Evolutionary conservation across 2,113 vertebrate genomes (phyloP).

Genomic region (Podarcis muralis): DNA sequence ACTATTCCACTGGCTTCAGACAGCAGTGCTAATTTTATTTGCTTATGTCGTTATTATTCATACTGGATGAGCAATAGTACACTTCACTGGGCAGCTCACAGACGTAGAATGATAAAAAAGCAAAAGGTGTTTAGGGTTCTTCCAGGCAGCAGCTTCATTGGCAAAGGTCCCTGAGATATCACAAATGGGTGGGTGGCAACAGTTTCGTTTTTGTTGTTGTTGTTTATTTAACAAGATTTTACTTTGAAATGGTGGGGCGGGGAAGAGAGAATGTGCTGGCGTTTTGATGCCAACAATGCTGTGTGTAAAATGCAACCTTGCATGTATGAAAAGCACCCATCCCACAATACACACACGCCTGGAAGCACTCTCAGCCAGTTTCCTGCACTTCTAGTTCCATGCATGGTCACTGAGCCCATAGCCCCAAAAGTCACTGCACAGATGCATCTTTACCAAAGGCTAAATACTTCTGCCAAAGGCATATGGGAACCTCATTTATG

Average conservation of each 20-base stretch:
- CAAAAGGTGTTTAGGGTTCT: background rate
- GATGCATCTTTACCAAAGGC: background rate
- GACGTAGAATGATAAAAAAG: background rate
- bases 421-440: background rate
- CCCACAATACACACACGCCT: no score
- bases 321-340: no score
- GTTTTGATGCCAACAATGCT: no score
- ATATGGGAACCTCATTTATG: background rate
- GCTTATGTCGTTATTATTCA: background rate
- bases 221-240: no score
- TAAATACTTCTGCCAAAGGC: background rate
- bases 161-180: no score
- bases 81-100: background rate
- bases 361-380: background rate
- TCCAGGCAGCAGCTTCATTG: no score
- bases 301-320: no score
- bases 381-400: background rate
- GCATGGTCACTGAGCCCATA: background rate
- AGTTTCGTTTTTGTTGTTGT: no score
- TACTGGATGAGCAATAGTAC: no score
- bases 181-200: no score
- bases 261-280: no score
- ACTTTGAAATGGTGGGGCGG: no score
- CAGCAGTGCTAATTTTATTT: background rate
- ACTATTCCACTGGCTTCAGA: background rate